Base-by-base conservation (phyloP, 2,888 invertebrate species). In the Epirrhoe tristata region DNA sequence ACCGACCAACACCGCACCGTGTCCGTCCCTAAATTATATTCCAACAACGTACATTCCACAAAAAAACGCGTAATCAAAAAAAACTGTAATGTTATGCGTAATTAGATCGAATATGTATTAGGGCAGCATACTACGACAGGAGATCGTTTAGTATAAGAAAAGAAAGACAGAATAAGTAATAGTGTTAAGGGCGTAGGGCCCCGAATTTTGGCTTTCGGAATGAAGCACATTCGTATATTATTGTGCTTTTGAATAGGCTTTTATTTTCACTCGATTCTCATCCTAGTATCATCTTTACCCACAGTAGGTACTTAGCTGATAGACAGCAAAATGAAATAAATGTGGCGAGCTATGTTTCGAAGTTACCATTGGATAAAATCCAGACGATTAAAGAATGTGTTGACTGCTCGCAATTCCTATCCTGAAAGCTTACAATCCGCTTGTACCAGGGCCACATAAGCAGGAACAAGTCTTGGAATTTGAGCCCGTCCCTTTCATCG, bases 341-440 rank as follows among this genome's bases (percentile, higher is more conserved):
- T 12, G 12, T 43, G 24, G 24, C 12, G 4, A 12, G 39, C 39
- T 43, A 12, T 43, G 12, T 12, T 43, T 12, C 39, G 12, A 53
- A 34, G n/a, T n/a, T n/a, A n/a, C n/a, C n/a, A 31, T 53, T 52
- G 2, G 36, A 46, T 34, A 31, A 31, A 32, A 63, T 32, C 46
- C n/a, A 34, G 32, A 57, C 48, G 52, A 64, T 48, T 60, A 51
- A 68, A 80, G 75, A 79, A 80, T 83, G 81, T 78, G 81, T 75
- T 71, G 63, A 80, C 74, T 81, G 80, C 77, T 80, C 74, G 80
- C 77, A 77, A 82, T 88, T 87, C 84, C 88, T 93, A 95, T 95
- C 95, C 95, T 95, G 95, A 95, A 95, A 95, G 95, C 94, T 94
- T 91, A 94, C 92, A 94, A 94, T 95, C 95, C 94, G 94, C 89